A percentile compares a stretch with the other conserved stretches of the same genome.
phyloP scores from a whole-genome alignment of 1,140 invertebrate genomes.

The Musca vetustissima region DNA sequence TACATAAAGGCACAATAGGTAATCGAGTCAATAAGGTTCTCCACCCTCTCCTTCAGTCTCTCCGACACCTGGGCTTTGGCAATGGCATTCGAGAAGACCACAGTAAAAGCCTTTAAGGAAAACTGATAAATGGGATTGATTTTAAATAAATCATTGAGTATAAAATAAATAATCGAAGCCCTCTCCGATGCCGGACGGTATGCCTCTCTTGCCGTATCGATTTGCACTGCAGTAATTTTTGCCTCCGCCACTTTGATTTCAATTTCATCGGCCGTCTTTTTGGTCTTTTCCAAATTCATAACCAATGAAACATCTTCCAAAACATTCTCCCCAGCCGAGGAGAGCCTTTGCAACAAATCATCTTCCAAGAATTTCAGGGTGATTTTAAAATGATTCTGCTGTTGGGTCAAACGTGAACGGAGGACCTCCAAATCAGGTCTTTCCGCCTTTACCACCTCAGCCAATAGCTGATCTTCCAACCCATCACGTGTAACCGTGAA shows the following conservation, averaged over 20 bases:
- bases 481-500: slow-evolving; percentile 93
- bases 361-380: slow-evolving; percentile 89
- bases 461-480: slow-evolving; percentile 90
- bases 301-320: slow-evolving; percentile 87
- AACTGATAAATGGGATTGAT: slow-evolving; percentile 97
- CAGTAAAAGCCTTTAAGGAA: slow-evolving; percentile 91
- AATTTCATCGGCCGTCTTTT: slow-evolving; percentile 89
- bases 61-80: slow-evolving; percentile 69
- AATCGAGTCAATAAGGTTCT: slow-evolving; percentile 83
- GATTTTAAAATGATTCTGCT: slow-evolving; percentile 95
- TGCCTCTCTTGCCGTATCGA: slow-evolving; percentile 86
- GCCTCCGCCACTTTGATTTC: slow-evolving; percentile 83
- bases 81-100: slow-evolving; percentile 89
- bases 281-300: slow-evolving; percentile 90
- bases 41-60: slow-evolving; percentile 70
- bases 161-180: slow-evolving; percentile 91
- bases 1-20: slow-evolving; percentile 86
- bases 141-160: slow-evolving; percentile 88
- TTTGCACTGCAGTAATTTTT: slow-evolving; percentile 80
- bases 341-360: slow-evolving; percentile 79
- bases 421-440: slow-evolving; percentile 84
- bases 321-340: slow-evolving; percentile 87
- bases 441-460: slow-evolving; percentile 91
- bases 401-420: slow-evolving; percentile 77
- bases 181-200: slow-evolving; percentile 84